Conservation (phyloP, 1,140 invertebrate species). For the Halyomorpha halys region DNA sequence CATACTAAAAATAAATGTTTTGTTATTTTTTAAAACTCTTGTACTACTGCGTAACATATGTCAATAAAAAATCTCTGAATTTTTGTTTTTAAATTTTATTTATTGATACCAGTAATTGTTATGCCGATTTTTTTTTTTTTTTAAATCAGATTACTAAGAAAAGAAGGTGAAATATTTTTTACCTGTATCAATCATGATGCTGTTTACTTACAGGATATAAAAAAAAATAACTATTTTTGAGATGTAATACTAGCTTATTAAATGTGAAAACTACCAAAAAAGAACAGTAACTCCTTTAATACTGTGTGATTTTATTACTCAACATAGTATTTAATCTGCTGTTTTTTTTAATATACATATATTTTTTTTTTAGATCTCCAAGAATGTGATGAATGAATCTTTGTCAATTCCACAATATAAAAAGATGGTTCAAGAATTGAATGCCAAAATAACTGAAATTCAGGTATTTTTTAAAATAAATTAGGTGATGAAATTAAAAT, state of each 20-base stretch:
- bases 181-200: too few relatives aligned
- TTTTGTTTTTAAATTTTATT: too few relatives aligned
- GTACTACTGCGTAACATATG: too few relatives aligned
- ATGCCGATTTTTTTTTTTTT: background rate
- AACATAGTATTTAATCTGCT: background rate
- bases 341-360: constrained; percentile 1
- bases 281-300: background rate
- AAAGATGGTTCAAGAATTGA: constrained; percentile 22
- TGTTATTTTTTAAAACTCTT: too few relatives aligned
- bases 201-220: too few relatives aligned
- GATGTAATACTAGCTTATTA: too few relatives aligned
- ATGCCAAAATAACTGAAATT: constrained; percentile 11
- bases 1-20: too few relatives aligned
- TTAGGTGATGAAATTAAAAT: background rate
- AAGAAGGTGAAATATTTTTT: too few relatives aligned
- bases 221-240: too few relatives aligned
- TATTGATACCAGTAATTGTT: too few relatives aligned
- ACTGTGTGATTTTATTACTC: background rate
- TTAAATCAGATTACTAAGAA: background rate
- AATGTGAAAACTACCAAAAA: background rate
- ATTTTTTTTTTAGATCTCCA: constrained; percentile 18
- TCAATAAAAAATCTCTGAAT: too few relatives aligned
- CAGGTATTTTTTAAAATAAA: constrained; percentile 13
- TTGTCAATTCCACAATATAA: constrained; percentile 22
- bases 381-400: constrained; percentile 20